These are phyloP conservation scores for Popillia japonica DNA, from an alignment of 1,140 invertebrate species.

Conservation along the genomic window DNA sequence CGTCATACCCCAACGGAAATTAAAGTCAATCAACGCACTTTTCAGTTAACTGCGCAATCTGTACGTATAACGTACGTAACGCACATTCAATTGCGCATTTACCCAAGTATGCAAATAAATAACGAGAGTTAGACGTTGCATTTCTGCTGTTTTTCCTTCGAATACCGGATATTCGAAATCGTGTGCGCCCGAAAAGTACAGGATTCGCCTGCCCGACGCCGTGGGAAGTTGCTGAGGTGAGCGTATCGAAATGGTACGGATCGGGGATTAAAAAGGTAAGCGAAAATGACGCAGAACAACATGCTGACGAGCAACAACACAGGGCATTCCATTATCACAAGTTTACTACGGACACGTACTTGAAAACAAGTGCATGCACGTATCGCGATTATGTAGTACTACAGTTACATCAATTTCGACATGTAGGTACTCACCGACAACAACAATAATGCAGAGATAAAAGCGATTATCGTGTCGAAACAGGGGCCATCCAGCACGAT, in stretches of 20 bases:
- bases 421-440: background rate
- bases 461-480: background rate
- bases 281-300: background rate
- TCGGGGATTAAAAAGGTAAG: background rate
- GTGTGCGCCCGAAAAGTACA: background rate
- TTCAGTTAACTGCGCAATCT: background rate
- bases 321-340: slow-evolving; percentile 10
- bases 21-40: background rate
- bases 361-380: slow-evolving; percentile 1
- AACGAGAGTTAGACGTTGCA: background rate
- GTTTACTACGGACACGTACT: slow-evolving; percentile 13
- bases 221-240: background rate
- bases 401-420: background rate
- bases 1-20: no score
- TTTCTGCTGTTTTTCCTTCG: background rate
- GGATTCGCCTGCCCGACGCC: background rate
- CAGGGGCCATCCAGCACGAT: background rate
- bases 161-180: slow-evolving; percentile 1
- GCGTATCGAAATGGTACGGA: background rate
- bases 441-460: background rate
- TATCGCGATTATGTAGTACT: background rate
- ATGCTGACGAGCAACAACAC: background rate
- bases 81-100: background rate
- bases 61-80: background rate
- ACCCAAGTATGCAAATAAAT: background rate